Conservation (phyloP, 2,888 invertebrate species). For the Acanthococcus lagerstroemiae region DNA sequence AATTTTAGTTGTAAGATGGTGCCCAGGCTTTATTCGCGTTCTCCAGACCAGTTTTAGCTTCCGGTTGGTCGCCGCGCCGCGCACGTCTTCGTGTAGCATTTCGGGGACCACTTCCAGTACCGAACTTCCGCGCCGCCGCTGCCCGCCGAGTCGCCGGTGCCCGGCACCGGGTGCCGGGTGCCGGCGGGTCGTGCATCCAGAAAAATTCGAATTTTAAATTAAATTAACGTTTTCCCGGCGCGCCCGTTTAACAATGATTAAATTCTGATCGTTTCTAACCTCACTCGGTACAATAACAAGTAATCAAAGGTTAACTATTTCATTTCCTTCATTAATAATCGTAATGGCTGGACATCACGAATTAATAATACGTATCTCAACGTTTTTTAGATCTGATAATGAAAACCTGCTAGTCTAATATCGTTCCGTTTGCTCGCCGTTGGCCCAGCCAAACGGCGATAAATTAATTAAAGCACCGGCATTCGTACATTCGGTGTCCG, state of each 20-base stretch:
- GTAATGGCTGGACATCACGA: conserved; percentile 27
- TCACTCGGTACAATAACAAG: conserved; percentile 13
- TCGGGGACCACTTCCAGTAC: not conserved
- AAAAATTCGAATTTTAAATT: no score
- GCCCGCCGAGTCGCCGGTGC: not conserved
- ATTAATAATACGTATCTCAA: conserved; percentile 23
- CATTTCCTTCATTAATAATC: conserved; percentile 28
- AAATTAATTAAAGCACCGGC: no score
- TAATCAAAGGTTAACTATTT: conserved; percentile 27
- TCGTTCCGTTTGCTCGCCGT: no score
- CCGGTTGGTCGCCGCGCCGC: conserved; percentile 17
- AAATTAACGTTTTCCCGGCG: no score
- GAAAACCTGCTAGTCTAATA: no score
- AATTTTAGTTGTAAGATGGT: not conserved
- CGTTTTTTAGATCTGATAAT: conserved; percentile 10
- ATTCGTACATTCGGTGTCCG: no score
- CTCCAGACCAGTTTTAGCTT: conserved; percentile 25
- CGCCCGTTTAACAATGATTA: conserved; percentile 18
- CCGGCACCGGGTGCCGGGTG: no score
- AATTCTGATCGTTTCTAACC: conserved; percentile 17
- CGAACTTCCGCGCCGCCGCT: not conserved
- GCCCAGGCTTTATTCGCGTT: conserved; percentile 7
- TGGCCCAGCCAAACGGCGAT: no score
- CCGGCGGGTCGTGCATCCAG: no score
- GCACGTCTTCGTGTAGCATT: not conserved